Base-by-base conservation (phyloP, 2,113 vertebrate species). In the Gopherus evgoodei region DNA sequence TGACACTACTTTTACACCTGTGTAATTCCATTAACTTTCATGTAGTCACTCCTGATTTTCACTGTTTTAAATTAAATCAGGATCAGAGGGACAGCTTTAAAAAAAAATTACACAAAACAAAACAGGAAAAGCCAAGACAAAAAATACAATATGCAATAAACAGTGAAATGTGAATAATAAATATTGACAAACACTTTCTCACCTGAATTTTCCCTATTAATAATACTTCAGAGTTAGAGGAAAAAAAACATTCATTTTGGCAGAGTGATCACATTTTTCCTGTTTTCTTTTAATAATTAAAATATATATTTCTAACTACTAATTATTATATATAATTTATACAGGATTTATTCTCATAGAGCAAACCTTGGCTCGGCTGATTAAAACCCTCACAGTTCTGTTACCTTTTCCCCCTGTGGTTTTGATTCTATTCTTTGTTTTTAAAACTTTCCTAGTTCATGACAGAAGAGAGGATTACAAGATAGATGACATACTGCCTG, bases 401-500 rank as follows among this genome's bases (percentile, higher is more conserved):
- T 72, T 83, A 81, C 50, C 38, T 10, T 75, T 76, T 62, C 29
- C 52, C 76, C 27, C 75, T 38, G n/a, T 53, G 72, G 57, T 75
- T 94, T 88, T 95, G 49, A 42, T 89, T 92, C 85, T 53, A 24
- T 94, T 95, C 62, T 91, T 94, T 91, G 1, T 94, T 92, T 62
- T 88, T 47, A 49, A 80, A 78, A 22, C 54, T 54, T 88, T 50
- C 86, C 83, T 69, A 88, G 25, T 80, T 1, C 3, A 0, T 94
- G 93, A 88, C 50, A 83, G 93, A 93, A 92, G 72, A 95, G 83
- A 94, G 75, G 95, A 93, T 88, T 87, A 52, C 25, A 97, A 94
- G 57, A 80, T 2, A 95, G 27, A 84, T 89, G 92, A 96, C 96
- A 95, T 91, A 96, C 97, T 62, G 31, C 80, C 86, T 89, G 95